These are phyloP conservation scores for Okapia johnstoni DNA, from an alignment of 2,113 vertebrate species.

Conservation along the genomic window DNA sequence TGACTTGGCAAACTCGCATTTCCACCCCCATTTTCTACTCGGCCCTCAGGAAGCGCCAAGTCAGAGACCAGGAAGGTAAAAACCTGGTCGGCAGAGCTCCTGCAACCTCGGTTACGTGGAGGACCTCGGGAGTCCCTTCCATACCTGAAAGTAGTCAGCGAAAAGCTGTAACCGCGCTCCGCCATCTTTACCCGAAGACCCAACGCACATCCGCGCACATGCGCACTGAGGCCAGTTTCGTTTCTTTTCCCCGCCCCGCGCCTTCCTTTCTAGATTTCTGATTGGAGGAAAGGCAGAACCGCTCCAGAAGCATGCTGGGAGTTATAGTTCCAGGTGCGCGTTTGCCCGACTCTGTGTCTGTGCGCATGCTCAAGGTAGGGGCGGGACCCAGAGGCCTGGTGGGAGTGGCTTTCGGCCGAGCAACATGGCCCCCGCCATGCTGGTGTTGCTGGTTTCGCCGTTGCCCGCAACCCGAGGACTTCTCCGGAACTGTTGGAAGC, in stretches of 20 bases:
- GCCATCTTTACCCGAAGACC: conserved; percentile 86
- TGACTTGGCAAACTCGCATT: conserved; percentile 62
- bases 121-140: fast-evolving
- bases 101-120: fast-evolving
- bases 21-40: not conserved
- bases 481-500: conserved; percentile 42
- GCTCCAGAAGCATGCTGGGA: not conserved
- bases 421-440: not conserved
- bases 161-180: conserved; percentile 97
- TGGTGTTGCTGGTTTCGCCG: fast-evolving
- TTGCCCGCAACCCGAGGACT: not conserved
- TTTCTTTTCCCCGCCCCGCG: not conserved
- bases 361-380: fast-evolving
- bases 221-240: not conserved
- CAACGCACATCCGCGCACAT: not conserved
- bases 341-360: fast-evolving
- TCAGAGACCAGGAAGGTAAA: not conserved
- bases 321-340: not conserved
- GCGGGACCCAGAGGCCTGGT: fast-evolving
- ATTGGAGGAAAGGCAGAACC: not conserved
- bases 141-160: conserved; percentile 97
- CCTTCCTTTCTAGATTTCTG: not conserved
- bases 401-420: fast-evolving
- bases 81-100: fast-evolving
- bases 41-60: not conserved